A percentile compares a stretch with the other conserved stretches of the same genome.
Evolutionary conservation across 1,140 invertebrate genomes (phyloP).

Genomic region (Homarus americanus): DNA sequence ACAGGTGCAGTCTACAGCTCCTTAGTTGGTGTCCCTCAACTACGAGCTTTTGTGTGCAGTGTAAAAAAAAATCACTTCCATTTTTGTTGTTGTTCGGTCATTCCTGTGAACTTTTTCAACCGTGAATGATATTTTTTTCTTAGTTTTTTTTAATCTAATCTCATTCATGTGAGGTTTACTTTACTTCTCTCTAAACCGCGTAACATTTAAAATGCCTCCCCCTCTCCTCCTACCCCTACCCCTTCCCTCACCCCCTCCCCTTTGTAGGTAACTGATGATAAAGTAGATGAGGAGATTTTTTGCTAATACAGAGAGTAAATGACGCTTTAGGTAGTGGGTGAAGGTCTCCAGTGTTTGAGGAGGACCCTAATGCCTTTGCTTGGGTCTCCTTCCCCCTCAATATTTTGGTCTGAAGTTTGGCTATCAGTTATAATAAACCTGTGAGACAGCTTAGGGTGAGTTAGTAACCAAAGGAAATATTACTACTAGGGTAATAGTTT

Average conservation of each 20-base stretch:
- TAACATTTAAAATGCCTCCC: constrained; percentile 37
- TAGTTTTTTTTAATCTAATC: no score
- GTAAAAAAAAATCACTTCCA: constrained; percentile 32
- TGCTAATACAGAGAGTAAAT: constrained; percentile 39
- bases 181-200: constrained; percentile 59
- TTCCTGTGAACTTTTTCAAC: constrained; percentile 51
- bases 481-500: constrained; percentile 52
- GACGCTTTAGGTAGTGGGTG: constrained; percentile 52
- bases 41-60: constrained; percentile 53
- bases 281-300: constrained; percentile 60
- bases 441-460: constrained; percentile 41
- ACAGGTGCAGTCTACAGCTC: not conserved
- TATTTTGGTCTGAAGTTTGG: constrained; percentile 63
- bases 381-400: not conserved
- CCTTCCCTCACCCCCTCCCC: not conserved
- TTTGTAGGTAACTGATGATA: constrained; percentile 53
- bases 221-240: not conserved
- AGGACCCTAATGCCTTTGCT: constrained; percentile 8
- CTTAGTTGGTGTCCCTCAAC: constrained; percentile 16
- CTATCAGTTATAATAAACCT: constrained; percentile 56
- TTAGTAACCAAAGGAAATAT: constrained; percentile 58
- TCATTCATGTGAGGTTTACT: constrained; percentile 45
- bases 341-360: constrained; percentile 53
- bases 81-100: constrained; percentile 23
- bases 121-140: constrained; percentile 44